Base-by-base conservation (phyloP, 1,140 invertebrate species). In the Papilio polyxenes region DNA sequence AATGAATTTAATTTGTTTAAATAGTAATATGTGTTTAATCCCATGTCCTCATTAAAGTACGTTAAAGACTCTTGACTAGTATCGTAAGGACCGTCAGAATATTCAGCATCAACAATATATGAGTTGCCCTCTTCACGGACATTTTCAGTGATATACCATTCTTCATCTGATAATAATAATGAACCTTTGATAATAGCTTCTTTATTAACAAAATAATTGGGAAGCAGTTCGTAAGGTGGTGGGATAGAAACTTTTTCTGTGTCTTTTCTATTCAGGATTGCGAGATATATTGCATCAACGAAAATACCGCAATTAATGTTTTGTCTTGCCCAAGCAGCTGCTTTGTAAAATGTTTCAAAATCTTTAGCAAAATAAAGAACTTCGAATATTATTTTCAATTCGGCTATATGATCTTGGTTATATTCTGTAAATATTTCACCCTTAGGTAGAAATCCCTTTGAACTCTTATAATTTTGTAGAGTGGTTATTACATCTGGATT, bases 241-340 rank as follows among this genome's bases (percentile, higher is more conserved):
- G 95, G 95, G 10, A 96, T 77, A 17, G 92, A 89, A 40, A 96
- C 82, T 84, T 91, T 95, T 53, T 89, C 88, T 6, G 94, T 95
- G 74, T 96, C 95, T 51, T 89, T 91, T 85, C 95, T 93, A 31
- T 89, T 91, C 4, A 93, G 51, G 15, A 96, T 86, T 3, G 95
- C 94, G 23, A 93, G 87, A 74, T 94, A 95, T 49, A 96, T 85
- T 17, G 95, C 95, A 65, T 93, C 92, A 2, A 92, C 75, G 84
- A 95, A 96, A 23, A 95, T 85, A 3, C 93, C 95, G 87, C 95
- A 94, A 82, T 96, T 96, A 0, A 95, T 83, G 75, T 95, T 87
- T 81, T 94, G 92, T 0, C 95, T 89, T 9, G 95, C 95, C 95
- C 95, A 96, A 13, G 93, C 85, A 4, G 96, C 95, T 0, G 93